Evolutionary conservation across 1,140 invertebrate species (phyloP), one percentile per base, ranked within the genome.

Genomic region (Camponotus vicinus): DNA sequence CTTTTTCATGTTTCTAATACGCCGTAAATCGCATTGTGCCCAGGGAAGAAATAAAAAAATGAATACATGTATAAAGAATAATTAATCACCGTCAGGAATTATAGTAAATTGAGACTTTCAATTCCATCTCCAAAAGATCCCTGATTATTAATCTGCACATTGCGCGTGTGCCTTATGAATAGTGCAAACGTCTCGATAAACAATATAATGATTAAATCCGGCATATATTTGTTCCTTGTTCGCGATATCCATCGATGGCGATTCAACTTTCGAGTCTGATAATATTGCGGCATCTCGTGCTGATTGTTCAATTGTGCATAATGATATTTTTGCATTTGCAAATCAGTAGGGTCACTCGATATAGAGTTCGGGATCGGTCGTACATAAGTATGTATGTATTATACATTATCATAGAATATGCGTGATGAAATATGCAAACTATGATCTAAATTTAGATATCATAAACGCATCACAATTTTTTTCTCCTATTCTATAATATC

Each of bases 311-410:
- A 15, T 34, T 70, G 40, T 42, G 79, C 79, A 61, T 73, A 61
- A 73, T 45, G 27, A 61, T 21, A 61, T 45, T 59, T 61, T 73
- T 63, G 9, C 52, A 82, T 18, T 71, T 82, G 55, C 67, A 82
- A 82, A 73, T 82, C 67, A 82, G 67, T 61, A 37, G 27, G 67
- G 67, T 71, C 55, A 82, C 27, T 82, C 52, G 40, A 9, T 82
- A 55, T 34, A 82, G 9, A 82, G 27, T 45, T 59, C 34, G 37
- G 45, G 49, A 57, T 13, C 45, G 63, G 11, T 59, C 21, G n/a
- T 21, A 21, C 15, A 82, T 71, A 7, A 11, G 1, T 49, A 49
- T 49, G 13, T 71, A 27, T 27, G 27, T 27, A 21, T 21, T 21
- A 21, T 21, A 1, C 27, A 27, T 27, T 82, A 79, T 79, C n/a